Percentiles rank a stretch among this genome's conserved stretches.
Evolutionary conservation across 2,888 invertebrate genomes (phyloP).

Genomic region (Lypha dubia): DNA sequence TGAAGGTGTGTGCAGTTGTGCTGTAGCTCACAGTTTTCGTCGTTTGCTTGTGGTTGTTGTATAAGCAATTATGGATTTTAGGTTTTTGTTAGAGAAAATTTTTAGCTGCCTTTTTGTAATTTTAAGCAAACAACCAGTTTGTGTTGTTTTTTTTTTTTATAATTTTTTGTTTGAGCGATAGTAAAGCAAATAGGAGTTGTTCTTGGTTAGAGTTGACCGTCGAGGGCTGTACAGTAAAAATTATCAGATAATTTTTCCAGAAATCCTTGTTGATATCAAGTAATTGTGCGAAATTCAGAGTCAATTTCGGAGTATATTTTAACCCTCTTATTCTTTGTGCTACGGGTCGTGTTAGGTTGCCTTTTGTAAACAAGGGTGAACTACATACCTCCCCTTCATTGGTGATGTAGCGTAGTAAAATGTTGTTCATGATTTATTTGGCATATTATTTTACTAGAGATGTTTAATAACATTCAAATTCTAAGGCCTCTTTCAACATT

Average conservation of each 20-base stretch:
- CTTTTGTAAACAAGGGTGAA: no score
- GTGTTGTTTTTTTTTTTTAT: background rate
- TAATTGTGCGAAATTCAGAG: no score
- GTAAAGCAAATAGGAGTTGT: background rate
- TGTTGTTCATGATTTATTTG: no score
- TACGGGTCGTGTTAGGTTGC: no score
- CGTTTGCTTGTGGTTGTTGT: slow-evolving; percentile 20
- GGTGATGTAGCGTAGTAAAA: no score
- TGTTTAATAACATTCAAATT: no score
- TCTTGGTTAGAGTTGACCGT: background rate
- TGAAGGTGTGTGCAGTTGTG: slow-evolving; percentile 40
- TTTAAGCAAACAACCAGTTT: slow-evolving; percentile 69
- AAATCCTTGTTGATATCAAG: background rate
- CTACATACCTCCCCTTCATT: no score
- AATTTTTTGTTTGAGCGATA: background rate
- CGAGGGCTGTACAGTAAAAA: slow-evolving; percentile 3
- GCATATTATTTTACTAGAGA: no score
- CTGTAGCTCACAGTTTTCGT: background rate
- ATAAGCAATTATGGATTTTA: slow-evolving; percentile 59
- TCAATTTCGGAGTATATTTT: no score
- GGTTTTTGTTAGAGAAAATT: slow-evolving; percentile 51
- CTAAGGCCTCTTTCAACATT: no score
- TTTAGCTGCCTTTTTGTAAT: slow-evolving; percentile 59
- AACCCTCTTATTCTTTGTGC: no score
- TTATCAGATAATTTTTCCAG: background rate